Evolutionary conservation across 1,140 invertebrate genomes (phyloP).

Genomic region (Temnothorax longispinosus): DNA sequence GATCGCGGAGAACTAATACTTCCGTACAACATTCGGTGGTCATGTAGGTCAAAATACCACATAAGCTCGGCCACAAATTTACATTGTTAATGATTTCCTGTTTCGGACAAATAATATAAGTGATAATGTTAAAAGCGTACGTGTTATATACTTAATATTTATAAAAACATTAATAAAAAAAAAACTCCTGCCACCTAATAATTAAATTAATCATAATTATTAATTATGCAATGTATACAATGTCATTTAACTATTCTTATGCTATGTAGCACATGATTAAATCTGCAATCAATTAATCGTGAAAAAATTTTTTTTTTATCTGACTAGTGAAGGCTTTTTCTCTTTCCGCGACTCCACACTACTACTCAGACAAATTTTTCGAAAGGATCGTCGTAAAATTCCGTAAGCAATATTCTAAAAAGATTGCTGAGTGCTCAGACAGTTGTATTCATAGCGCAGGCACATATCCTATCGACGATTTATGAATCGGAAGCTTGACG

Average conservation of each 20-base stretch:
- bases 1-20: neutral
- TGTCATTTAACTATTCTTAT: constrained; percentile 4
- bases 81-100: constrained; percentile 22
- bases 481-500: constrained; percentile 52
- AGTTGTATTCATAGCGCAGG: neutral
- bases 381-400: neutral
- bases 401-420: neutral
- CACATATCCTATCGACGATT: constrained; percentile 31
- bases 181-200: neutral
- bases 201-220: constrained; percentile 36
- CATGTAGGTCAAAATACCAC: neutral
- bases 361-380: neutral
- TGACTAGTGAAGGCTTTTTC: neutral
- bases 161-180: neutral
- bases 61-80: neutral
- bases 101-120: neutral
- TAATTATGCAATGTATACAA: neutral
- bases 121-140: neutral
- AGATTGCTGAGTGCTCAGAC: neutral
- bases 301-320: neutral
- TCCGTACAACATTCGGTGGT: constrained; percentile 7
- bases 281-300: neutral
- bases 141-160: neutral
- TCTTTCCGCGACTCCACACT: neutral
- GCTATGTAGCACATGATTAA: neutral